Evolutionary conservation across 2,113 vertebrate genomes (phyloP), one percentile per base, ranked within the genome.

Genomic region (Syngnathus typhle): DNA sequence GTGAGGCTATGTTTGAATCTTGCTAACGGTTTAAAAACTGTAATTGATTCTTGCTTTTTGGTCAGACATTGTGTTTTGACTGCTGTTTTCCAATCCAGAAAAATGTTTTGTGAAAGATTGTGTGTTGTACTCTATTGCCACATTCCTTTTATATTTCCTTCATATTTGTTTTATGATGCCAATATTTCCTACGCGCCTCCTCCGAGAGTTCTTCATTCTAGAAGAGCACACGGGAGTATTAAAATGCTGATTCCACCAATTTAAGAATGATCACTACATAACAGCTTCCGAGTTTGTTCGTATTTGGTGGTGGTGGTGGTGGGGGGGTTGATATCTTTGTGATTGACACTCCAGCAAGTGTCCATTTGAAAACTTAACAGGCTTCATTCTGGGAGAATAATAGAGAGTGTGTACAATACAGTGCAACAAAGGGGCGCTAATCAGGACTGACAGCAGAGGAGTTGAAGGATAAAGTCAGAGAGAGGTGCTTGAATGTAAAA

Each of bases 161-260:
- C 59, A 1, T 72, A 46, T 69, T 69, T 61, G 62, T 68, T 78
- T 79, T 55, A 76, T 18, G 47, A 64, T 65, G 56, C 72, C 63
- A 67, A 71, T 79, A 73, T 62, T 77, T 54, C 70, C 70, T 55
- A 32, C 46, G 23, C 64, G 68, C 64, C 61, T 66, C 64, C 68
- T 19, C 36, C 62, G 58, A 51, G 65, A 60, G 70, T 66, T 37
- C 46, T n/a, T 63, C 59, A 60, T 75, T 68, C 67, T 61, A 19
- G 67, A 46, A 68, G 70, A 72, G 55, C 72, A 66, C 68, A 62
- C 32, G 16, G 37, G 56, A 63, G 60, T 67, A 70, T 71, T 74
- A 60, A 41, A 80, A 68, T 71, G 65, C 64, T 70, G 67, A 81
- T 81, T 77, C 69, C 60, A 44, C 76, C 56, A 56, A 66, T 54